Conservation (phyloP, 2,888 invertebrate species). For the Zaprionus obscuricornis region DNA sequence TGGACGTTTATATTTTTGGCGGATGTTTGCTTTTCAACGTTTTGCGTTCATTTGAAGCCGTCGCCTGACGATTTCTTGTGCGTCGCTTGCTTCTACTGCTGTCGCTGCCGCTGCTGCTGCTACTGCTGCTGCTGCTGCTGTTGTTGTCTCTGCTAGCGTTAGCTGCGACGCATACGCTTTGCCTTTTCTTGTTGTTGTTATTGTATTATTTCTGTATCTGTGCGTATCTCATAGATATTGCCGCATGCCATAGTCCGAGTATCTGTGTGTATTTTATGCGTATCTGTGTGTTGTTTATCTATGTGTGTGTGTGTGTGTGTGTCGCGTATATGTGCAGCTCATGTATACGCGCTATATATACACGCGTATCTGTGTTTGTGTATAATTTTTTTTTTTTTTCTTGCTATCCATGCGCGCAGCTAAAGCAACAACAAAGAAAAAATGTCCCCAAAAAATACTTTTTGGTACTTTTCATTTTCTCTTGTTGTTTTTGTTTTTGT, state of each 20-base stretch:
- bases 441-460: slow-evolving; percentile 48
- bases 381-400: slow-evolving; percentile 18
- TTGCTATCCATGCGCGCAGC: slow-evolving; percentile 37
- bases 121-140: slow-evolving; percentile 38
- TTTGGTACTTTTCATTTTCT: slow-evolving; percentile 41
- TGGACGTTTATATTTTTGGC: slow-evolving; percentile 74
- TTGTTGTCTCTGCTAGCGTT: slow-evolving; percentile 13
- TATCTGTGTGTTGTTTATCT: slow-evolving; percentile 47
- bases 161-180: slow-evolving; percentile 49
- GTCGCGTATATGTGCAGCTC: slow-evolving; percentile 57
- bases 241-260: too few species aligned
- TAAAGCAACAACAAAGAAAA: slow-evolving; percentile 33
- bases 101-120: slow-evolving; percentile 40
- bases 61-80: slow-evolving; percentile 79
- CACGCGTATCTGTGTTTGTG: slow-evolving; percentile 5
- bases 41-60: slow-evolving; percentile 84
- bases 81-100: too few species aligned
- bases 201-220: slow-evolving; percentile 36
- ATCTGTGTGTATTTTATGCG: slow-evolving; percentile 79
- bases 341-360: neutral
- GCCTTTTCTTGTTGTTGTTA: too few species aligned
- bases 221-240: slow-evolving; percentile 16
- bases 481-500: neutral
- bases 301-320: slow-evolving; percentile 68
- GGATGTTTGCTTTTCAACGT: slow-evolving; percentile 84